These are phyloP conservation scores for Brienomyrus brachyistius DNA, from an alignment of 2,113 vertebrate species.

Conservation along the genomic window DNA sequence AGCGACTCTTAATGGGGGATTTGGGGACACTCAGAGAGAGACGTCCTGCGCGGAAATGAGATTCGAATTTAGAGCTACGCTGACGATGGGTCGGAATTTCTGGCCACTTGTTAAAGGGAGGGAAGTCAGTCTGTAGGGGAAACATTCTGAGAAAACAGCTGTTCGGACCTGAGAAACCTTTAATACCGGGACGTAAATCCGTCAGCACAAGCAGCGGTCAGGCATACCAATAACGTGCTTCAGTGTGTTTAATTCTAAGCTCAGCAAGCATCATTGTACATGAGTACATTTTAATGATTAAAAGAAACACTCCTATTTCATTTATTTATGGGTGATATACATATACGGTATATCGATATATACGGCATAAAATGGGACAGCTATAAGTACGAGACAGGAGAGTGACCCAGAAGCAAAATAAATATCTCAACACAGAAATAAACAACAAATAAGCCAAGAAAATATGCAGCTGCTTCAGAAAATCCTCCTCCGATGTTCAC, in stretches of 20 bases:
- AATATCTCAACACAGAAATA: not conserved
- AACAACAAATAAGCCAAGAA: not conserved
- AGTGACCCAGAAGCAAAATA: not conserved
- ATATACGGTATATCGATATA: not conserved
- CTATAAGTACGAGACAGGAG: not conserved
- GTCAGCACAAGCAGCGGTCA: not conserved
- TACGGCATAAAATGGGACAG: not conserved
- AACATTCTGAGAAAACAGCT: not conserved
- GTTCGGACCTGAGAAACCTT: not conserved
- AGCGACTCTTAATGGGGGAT: not conserved
- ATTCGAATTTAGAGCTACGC: not conserved
- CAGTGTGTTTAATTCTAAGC: not conserved
- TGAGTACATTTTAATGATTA: not conserved
- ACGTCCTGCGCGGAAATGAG: not conserved
- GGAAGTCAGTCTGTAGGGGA: not conserved
- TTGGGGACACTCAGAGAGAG: conserved; percentile 10
- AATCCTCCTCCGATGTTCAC: not conserved
- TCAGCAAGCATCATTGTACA: not conserved
- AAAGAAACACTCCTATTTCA: not conserved
- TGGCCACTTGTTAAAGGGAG: not conserved
- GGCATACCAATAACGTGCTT: not conserved
- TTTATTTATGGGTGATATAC: not conserved
- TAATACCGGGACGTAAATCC: not conserved
- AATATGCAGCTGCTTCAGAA: not conserved
- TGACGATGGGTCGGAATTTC: not conserved